A percentile compares a stretch with the other conserved stretches of the same genome.
Conservation (phyloP, 2,888 invertebrate genomes). For the Spodoptera picta region DNA sequence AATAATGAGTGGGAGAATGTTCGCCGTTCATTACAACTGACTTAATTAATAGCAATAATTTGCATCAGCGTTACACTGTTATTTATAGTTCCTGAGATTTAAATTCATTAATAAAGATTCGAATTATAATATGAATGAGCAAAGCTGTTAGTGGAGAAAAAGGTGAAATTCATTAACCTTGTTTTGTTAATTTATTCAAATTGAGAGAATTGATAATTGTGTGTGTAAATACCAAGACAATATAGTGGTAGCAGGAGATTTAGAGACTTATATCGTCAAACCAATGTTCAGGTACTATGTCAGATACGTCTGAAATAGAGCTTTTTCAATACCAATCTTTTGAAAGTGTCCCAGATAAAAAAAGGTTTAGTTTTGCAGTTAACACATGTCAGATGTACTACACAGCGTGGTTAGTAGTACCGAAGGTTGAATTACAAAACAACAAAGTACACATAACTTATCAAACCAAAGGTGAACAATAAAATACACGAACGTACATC, state of each 20-base stretch:
- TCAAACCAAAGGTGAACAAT: conserved; percentile 27
- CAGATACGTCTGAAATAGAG: too few relatives aligned
- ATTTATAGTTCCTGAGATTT: conserved; percentile 25
- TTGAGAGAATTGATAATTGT: too few relatives aligned
- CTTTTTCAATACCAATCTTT: too few relatives aligned
- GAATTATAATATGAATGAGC: not conserved
- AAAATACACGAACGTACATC: conserved; percentile 35
- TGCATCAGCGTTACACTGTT: conserved; percentile 19
- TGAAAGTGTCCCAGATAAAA: too few relatives aligned
- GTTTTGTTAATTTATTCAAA: too few relatives aligned
- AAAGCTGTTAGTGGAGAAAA: too few relatives aligned
- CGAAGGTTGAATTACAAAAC: conserved; percentile 18
- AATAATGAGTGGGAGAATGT: conserved; percentile 40
- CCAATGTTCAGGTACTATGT: too few relatives aligned
- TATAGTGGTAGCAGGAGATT: too few relatives aligned
- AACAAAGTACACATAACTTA: conserved; percentile 33
- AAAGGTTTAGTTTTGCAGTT: too few relatives aligned
- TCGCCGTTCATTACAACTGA: conserved; percentile 25
- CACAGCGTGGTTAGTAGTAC: not conserved
- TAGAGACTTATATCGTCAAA: too few relatives aligned
- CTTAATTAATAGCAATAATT: conserved; percentile 37
- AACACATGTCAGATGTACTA: not conserved
- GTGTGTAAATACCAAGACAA: too few relatives aligned
- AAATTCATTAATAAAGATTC: not conserved
- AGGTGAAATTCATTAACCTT: too few relatives aligned